phyloP scores from a whole-genome alignment of 2,888 invertebrate species.

The Liodrosophila aerea region DNA sequence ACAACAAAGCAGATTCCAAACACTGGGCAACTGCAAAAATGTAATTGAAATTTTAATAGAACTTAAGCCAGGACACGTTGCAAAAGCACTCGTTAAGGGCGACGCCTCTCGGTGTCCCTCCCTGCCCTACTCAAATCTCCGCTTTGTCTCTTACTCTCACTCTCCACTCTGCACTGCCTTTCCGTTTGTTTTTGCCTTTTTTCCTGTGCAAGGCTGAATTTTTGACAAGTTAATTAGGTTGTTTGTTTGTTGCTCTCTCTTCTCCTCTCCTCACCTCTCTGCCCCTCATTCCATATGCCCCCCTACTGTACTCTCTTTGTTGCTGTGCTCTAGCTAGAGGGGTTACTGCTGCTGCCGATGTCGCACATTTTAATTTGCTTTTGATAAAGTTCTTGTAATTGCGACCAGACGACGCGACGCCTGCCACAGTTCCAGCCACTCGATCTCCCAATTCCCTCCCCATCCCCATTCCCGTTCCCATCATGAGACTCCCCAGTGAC shows the following conservation, averaged over 20 bases:
- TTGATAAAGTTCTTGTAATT: conserved; percentile 64
- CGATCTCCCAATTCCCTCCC: background rate
- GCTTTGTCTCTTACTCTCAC: too few relatives aligned
- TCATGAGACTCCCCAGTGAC: background rate
- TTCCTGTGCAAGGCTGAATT: conserved; percentile 54
- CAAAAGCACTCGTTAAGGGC: conserved; percentile 33
- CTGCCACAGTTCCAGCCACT: background rate
- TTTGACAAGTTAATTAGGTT: conserved; percentile 71
- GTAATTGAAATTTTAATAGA: conserved; percentile 46
- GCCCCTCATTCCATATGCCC: conserved; percentile 3
- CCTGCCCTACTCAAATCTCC: too few relatives aligned
- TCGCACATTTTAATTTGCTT: conserved; percentile 60
- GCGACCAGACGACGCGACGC: conserved; percentile 43
- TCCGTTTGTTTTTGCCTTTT: conserved; percentile 30
- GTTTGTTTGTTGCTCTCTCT: conserved; percentile 41
- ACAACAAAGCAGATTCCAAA: conserved; percentile 19
- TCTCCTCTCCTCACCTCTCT: too few relatives aligned
- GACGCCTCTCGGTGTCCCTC: too few relatives aligned
- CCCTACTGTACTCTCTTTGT: conserved; percentile 1
- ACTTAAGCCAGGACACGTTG: conserved; percentile 30
- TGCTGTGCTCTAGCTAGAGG: conserved; percentile 10
- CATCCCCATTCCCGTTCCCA: too few relatives aligned
- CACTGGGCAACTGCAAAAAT: conserved; percentile 38
- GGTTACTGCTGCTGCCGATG: conserved; percentile 16
- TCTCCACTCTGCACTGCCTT: too few relatives aligned